These are phyloP conservation scores for Temnothorax rugatulus DNA, from an alignment of 2,888 invertebrate genomes.

Conservation along the genomic window DNA sequence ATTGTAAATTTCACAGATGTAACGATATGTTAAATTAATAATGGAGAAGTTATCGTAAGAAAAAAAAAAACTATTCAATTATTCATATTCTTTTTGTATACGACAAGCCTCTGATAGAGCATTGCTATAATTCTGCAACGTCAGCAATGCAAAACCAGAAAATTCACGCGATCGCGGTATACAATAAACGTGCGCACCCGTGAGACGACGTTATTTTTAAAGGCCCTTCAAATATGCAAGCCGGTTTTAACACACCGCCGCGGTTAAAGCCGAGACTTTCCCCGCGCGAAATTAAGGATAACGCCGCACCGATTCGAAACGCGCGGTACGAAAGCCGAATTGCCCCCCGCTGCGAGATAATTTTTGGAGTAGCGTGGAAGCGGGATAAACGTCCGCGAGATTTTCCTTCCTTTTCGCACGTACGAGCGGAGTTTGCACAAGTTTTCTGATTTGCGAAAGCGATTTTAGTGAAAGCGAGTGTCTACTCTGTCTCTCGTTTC, in stretches of 20 bases:
- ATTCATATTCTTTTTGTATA: background rate
- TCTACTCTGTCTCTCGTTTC: background rate
- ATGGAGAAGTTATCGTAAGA: background rate
- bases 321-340: background rate
- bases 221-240: background rate
- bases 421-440: background rate
- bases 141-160: background rate
- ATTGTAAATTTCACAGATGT: background rate
- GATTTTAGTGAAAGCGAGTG: slow-evolving; percentile 35
- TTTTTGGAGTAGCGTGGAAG: background rate
- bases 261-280: background rate
- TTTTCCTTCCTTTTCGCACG: background rate
- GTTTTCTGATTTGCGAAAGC: slow-evolving; percentile 33
- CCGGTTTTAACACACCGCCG: background rate
- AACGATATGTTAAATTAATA: background rate
- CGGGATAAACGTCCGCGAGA: background rate
- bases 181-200: slow-evolving; percentile 11
- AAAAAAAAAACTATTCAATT: background rate
- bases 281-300: background rate
- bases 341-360: background rate
- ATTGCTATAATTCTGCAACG: slow-evolving; percentile 3
- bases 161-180: background rate
- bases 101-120: background rate
- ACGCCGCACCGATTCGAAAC: too few relatives aligned
- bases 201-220: slow-evolving; percentile 2